These are phyloP conservation scores for Drosophila ustulata DNA, from an alignment of 2,888 invertebrate genomes.

Conservation along the genomic window DNA sequence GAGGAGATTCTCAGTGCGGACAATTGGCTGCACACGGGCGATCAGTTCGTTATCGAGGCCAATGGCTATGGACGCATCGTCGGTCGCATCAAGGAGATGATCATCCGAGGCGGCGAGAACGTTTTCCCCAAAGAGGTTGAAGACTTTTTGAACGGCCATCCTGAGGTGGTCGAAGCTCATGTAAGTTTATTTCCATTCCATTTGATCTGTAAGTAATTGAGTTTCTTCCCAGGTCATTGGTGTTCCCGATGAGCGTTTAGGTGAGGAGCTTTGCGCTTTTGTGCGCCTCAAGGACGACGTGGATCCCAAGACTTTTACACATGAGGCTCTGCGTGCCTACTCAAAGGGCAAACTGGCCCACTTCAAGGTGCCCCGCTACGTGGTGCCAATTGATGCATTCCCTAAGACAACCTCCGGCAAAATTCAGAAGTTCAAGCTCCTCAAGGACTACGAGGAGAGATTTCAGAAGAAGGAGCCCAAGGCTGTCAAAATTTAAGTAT, in stretches of 20 bases:
- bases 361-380: constrained; percentile 91
- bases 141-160: constrained; percentile 89
- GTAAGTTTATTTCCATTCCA: constrained; percentile 83
- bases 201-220: background rate
- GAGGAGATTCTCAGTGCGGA: constrained; percentile 88
- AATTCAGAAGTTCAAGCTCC: constrained; percentile 89
- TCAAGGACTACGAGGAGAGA: constrained; percentile 74
- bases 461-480: constrained; percentile 4
- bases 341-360: constrained; percentile 90
- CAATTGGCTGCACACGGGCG: constrained; percentile 91
- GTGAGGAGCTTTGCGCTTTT: constrained; percentile 90
- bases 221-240: constrained; percentile 87
- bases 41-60: constrained; percentile 87
- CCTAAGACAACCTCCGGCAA: constrained; percentile 93
- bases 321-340: constrained; percentile 87
- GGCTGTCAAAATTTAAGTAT: constrained; percentile 37
- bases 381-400: constrained; percentile 88
- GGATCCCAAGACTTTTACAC: constrained; percentile 84
- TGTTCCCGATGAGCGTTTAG: constrained; percentile 89
- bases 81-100: constrained; percentile 91
- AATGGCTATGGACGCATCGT: constrained; percentile 89
- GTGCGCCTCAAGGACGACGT: constrained; percentile 86
- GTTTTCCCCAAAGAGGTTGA: constrained; percentile 93
- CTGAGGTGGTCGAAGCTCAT: constrained; percentile 89
- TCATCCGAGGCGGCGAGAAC: constrained; percentile 93